A percentile compares a stretch with the other conserved stretches of the same genome.
Evolutionary conservation across 1,140 invertebrate genomes (phyloP).

Genomic region (Laupala kohalensis): DNA sequence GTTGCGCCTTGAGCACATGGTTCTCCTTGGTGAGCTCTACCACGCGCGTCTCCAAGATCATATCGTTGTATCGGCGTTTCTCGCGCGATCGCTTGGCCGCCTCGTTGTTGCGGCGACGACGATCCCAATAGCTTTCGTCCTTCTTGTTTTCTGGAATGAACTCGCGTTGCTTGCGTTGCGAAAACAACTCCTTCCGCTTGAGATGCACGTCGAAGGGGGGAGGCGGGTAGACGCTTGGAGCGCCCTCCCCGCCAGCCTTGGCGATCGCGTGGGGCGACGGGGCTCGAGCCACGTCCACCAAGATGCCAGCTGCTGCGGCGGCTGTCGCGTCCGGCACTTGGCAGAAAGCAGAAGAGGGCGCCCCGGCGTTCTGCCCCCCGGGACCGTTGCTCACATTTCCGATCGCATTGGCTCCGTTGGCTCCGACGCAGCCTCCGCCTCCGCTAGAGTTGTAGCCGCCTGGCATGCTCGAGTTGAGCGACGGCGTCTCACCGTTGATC

Average conservation of each 20-base stretch:
- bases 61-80: slow-evolving; percentile 90
- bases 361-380: neutral
- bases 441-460: no score
- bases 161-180: slow-evolving; percentile 83
- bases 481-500: slow-evolving; percentile 49
- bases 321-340: neutral
- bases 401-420: no score
- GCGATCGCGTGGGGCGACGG: neutral
- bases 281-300: neutral
- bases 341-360: neutral
- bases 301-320: neutral
- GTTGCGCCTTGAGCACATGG: slow-evolving; percentile 78
- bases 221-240: slow-evolving; percentile 19
- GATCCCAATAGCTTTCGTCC: slow-evolving; percentile 94
- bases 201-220: slow-evolving; percentile 34
- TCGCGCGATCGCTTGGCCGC: slow-evolving; percentile 88
- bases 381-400: no score
- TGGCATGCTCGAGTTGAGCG: slow-evolving; percentile 29
- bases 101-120: slow-evolving; percentile 88
- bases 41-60: slow-evolving; percentile 88
- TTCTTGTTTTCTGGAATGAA: slow-evolving; percentile 96
- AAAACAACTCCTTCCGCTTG: slow-evolving; percentile 61
- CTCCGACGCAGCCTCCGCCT: no score
- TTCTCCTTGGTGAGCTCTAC: slow-evolving; percentile 91
- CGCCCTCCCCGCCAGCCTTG: slow-evolving; percentile 6